Percentiles rank a stretch among this genome's conserved stretches.
Evolutionary conservation across 2,113 vertebrate species (phyloP).

Genomic region (Podarcis raffonei): DNA sequence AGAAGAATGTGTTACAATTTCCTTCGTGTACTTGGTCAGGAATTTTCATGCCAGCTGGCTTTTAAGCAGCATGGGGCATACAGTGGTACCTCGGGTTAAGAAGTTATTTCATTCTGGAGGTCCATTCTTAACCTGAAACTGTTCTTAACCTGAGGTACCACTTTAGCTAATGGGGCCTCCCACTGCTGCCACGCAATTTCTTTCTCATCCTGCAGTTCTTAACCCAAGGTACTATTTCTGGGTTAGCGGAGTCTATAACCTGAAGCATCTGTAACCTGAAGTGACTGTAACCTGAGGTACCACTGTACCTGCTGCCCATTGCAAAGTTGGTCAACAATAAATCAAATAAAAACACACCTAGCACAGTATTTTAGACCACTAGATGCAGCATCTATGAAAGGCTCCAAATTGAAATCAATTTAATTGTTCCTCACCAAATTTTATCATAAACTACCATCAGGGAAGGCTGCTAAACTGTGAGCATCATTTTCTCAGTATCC

Average conservation of each 20-base stretch:
- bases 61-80: neutral
- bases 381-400: neutral
- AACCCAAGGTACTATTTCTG: no score
- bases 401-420: neutral
- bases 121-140: no score
- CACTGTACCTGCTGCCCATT: neutral
- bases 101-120: no score
- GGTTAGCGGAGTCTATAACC: no score
- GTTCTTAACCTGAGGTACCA: no score
- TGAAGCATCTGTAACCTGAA: no score
- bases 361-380: neutral
- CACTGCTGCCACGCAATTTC: accelerated
- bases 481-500: neutral
- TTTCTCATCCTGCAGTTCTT: no score
- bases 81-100: no score
- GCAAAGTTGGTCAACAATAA: neutral
- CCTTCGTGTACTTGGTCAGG: neutral
- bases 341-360: neutral
- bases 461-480: neutral
- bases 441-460: accelerated
- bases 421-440: neutral
- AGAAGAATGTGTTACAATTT: neutral
- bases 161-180: no score
- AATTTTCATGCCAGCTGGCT: neutral
- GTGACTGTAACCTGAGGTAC: no score